Evolutionary conservation across 2,113 vertebrate species (phyloP).

Genomic region (Chrysemys picta): DNA sequence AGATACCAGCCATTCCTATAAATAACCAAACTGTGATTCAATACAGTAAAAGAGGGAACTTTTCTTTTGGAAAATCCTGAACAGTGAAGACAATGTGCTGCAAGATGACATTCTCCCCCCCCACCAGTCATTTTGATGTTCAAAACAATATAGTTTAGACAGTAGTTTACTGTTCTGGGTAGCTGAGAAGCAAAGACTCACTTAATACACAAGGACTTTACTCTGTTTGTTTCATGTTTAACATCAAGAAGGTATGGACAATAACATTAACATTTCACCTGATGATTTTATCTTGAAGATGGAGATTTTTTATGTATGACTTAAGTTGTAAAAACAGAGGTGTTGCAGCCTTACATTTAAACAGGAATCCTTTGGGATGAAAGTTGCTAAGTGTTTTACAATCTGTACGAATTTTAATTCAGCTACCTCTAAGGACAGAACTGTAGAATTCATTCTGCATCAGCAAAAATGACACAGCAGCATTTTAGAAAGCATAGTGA

Average conservation of each 20-base stretch:
- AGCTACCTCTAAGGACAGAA: background rate
- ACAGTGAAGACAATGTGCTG: background rate
- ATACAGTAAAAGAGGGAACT: background rate
- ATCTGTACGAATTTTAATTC: background rate
- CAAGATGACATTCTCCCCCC: background rate
- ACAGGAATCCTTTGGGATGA: background rate
- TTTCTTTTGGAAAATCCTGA: background rate
- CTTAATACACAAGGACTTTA: background rate
- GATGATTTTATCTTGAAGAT: background rate
- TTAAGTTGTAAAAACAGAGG: background rate
- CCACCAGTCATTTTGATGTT: background rate
- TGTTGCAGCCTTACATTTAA: background rate
- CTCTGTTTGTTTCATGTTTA: background rate
- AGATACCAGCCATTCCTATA: background rate
- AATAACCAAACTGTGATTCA: background rate
- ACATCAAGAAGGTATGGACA: background rate
- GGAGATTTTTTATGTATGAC: background rate
- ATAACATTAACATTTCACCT: background rate
- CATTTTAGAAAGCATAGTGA: background rate
- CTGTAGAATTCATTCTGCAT: background rate
- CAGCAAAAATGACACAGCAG: background rate
- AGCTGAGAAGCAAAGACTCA: background rate
- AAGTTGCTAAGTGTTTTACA: background rate
- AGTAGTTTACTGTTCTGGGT: background rate
- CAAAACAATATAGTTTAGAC: background rate